Base-by-base conservation (phyloP, 2,888 invertebrate genomes). In the Scaptomyza reducta region DNA sequence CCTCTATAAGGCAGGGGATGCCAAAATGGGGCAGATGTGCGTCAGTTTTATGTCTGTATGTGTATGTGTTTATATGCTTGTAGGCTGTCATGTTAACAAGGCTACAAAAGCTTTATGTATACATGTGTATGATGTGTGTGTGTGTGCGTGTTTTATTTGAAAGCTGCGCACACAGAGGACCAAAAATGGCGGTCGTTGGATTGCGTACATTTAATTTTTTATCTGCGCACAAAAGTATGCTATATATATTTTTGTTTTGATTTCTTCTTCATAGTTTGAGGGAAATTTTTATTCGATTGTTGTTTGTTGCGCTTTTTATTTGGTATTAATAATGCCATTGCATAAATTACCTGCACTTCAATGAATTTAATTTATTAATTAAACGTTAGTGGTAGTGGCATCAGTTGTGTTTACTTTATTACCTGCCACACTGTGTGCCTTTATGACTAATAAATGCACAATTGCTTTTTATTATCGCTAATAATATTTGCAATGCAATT, bases 11-110 rank as follows among this genome's bases (percentile, higher is more conserved):
- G n/a, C 38, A 22, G 54, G 59, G 62, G 42, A 68, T 77, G 64
- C 68, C 64, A 68, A 79, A 79, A 70, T 64, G 80, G 77, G 79
- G 76, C 56, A 58, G 53, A 58, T 70, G 54, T 50, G 49, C 40
- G n/a, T 50, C 45, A 38, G 51, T 54, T n/a, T n/a, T n/a, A 33
- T 53, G 35, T 57, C n/a, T 56, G 25, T 3, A 29, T 45, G 14
- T 29, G 46, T 31, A 35, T 50, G 70, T 78, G 87, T 80, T 80
- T 87, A 86, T 86, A 56, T 88, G 86, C 84, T 74, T 88, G 88
- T 86, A 84, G 87, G 87, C 85, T 88, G 86, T 86, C 86, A 86
- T 86, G 86, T 86, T 83, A 88, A 86, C 85, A 86, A 83, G 84
- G 73, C 77, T 67, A 65, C 62, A 73, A 77, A 69, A 72, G 77